A percentile compares a stretch with the other conserved stretches of the same genome.
These are phyloP conservation scores for Apteryx mantelli DNA, from an alignment of 2,113 vertebrate species.

Conservation along the genomic window DNA sequence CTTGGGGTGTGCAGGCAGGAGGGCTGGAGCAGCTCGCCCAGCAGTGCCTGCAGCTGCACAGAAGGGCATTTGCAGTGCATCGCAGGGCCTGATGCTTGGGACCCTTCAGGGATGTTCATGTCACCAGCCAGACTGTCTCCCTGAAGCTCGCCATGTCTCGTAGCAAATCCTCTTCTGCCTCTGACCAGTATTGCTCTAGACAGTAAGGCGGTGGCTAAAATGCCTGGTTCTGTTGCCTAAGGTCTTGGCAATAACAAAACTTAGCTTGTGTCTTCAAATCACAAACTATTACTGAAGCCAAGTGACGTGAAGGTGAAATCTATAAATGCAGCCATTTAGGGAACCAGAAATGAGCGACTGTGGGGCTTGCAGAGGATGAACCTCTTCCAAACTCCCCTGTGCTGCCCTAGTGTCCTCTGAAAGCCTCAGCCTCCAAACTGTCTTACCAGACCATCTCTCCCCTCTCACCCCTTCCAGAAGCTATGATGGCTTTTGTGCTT, in stretches of 20 bases:
- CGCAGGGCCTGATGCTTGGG: neutral
- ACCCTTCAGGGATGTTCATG: neutral
- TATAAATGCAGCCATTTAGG: neutral
- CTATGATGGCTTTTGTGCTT: neutral
- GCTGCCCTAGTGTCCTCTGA: neutral
- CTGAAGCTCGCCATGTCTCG: neutral
- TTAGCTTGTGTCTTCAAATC: neutral
- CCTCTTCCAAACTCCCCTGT: neutral
- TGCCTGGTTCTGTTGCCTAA: neutral
- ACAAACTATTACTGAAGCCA: neutral
- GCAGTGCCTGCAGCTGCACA: accelerated
- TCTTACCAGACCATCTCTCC: neutral
- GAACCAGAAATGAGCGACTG: neutral
- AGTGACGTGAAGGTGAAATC: neutral
- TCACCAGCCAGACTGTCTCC: neutral
- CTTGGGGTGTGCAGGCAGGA: neutral
- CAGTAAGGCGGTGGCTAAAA: neutral
- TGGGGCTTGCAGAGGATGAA: neutral
- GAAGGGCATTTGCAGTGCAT: neutral
- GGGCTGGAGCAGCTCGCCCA: neutral
- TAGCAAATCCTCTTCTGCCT: neutral
- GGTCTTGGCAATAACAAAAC: neutral
- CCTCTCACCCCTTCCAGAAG: neutral
- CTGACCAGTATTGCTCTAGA: neutral
- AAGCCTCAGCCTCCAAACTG: too few species aligned